Conservation (phyloP, 2,113 vertebrate genomes). For the Tragelaphus imberbis region DNA sequence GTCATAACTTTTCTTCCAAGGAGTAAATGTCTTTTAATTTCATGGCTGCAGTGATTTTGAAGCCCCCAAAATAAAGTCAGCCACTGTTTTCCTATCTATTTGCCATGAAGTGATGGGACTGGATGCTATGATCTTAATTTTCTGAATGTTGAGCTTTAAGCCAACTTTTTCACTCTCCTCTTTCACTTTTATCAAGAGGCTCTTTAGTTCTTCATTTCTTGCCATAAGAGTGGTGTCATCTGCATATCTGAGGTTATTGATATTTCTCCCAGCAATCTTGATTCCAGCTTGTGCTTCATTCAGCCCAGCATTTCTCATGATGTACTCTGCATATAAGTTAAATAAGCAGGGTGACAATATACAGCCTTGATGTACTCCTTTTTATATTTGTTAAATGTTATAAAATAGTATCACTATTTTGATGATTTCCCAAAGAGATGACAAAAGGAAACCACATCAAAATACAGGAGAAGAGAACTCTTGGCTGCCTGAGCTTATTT, state of each 20-base stretch:
- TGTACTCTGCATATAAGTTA: not conserved
- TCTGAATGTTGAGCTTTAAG: not conserved
- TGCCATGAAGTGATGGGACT: not conserved
- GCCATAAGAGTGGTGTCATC: not conserved
- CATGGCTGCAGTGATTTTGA: not conserved
- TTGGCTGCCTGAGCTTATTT: not conserved
- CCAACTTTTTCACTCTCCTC: not conserved
- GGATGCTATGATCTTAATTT: not conserved
- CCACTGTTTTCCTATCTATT: not conserved
- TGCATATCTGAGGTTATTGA: not conserved
- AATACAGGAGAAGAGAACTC: not conserved
- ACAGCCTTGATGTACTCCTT: not conserved
- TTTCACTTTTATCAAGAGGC: not conserved
- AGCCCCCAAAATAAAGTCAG: fast-evolving
- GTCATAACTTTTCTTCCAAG: not conserved
- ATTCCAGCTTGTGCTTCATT: not conserved
- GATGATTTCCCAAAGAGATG: not conserved
- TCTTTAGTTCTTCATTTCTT: not conserved
- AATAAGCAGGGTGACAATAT: not conserved
- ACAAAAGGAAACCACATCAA: not conserved
- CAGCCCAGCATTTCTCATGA: not conserved
- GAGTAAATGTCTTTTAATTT: not conserved
- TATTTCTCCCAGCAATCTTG: not conserved
- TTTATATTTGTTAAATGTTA: not conserved
- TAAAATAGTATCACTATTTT: not conserved